phyloP scores from a whole-genome alignment of 2,113 vertebrate genomes.

The Anhinga anhinga region DNA sequence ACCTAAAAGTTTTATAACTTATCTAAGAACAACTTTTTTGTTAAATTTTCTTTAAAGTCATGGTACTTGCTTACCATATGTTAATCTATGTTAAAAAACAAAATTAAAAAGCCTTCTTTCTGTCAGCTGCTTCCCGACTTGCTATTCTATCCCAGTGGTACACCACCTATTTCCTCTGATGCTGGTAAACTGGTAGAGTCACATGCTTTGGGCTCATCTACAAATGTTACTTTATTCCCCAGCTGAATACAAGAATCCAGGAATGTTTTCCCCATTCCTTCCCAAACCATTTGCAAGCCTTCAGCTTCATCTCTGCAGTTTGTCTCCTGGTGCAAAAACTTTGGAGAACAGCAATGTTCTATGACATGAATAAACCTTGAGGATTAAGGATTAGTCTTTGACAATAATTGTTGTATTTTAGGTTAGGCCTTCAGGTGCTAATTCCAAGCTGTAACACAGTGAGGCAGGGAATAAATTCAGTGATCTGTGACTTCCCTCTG shows the following conservation, averaged over 20 bases:
- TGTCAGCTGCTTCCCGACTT: background rate
- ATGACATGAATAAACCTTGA: background rate
- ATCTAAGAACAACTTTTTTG: background rate
- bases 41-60: background rate
- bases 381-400: background rate
- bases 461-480: background rate
- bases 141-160: fast-evolving
- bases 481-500: background rate
- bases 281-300: background rate
- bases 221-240: background rate
- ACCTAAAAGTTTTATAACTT: background rate
- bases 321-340: background rate
- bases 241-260: background rate
- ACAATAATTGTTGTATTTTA: background rate
- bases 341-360: background rate
- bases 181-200: background rate
- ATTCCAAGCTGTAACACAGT: background rate
- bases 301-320: background rate
- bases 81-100: background rate
- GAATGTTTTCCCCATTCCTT: background rate
- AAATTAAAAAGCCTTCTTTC: background rate
- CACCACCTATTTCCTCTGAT: background rate
- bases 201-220: background rate
- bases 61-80: background rate
- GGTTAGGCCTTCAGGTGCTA: background rate